These are phyloP conservation scores for Eulithis prunata DNA, from an alignment of 2,888 invertebrate genomes.

Conservation along the genomic window DNA sequence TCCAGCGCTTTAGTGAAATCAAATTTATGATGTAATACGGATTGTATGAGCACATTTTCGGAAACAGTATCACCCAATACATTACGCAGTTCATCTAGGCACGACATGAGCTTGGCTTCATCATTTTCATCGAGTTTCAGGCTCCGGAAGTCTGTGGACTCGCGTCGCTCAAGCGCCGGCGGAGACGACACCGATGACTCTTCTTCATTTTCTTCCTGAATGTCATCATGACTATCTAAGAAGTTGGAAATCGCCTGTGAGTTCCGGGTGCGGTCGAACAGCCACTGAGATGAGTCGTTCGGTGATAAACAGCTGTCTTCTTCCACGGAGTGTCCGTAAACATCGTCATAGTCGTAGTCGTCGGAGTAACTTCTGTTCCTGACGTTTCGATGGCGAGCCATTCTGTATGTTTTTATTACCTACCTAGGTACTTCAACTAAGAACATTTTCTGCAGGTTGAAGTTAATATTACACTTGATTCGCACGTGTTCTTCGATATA, in stretches of 20 bases:
- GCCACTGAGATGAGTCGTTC: constrained; percentile 92
- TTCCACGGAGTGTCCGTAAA: constrained; percentile 97
- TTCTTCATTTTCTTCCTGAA: constrained; percentile 86
- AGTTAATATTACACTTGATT: constrained; percentile 37
- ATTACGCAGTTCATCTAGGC: constrained; percentile 92
- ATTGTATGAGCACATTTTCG: constrained; percentile 88
- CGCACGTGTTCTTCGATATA: constrained; percentile 47
- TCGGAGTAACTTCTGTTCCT: constrained; percentile 93
- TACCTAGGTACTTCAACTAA: constrained; percentile 1
- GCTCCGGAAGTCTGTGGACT: constrained; percentile 79
- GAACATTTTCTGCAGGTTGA: constrained; percentile 24
- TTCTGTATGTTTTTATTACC: constrained; percentile 56
- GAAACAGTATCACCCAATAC: constrained; percentile 91
- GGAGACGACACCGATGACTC: constrained; percentile 57
- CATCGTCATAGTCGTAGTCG: constrained; percentile 96
- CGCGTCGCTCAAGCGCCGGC: constrained; percentile 61
- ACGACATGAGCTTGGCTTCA: constrained; percentile 90
- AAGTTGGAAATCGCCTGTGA: constrained; percentile 90
- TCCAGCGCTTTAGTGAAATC: constrained; percentile 90
- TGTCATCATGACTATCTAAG: constrained; percentile 89
- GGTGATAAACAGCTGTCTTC: constrained; percentile 97
- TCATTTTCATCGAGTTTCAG: constrained; percentile 86
- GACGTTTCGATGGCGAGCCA: constrained; percentile 95
- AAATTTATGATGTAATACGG: constrained; percentile 89
- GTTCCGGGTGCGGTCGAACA: constrained; percentile 91